These are phyloP conservation scores for Cryptoleucopteryx plumbea DNA, from an alignment of 2,113 vertebrate species.

Conservation along the genomic window DNA sequence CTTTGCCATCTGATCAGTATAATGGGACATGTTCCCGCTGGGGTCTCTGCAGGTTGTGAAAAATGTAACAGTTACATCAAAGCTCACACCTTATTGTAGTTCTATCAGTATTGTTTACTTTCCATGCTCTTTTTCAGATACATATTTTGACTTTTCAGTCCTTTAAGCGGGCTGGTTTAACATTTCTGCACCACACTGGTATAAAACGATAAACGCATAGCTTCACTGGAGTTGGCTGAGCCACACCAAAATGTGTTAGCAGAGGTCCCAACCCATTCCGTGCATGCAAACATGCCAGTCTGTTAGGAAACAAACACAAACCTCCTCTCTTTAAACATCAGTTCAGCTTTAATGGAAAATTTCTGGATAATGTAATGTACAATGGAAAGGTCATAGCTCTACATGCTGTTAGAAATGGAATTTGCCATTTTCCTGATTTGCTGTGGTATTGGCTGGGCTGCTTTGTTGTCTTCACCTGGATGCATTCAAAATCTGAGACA, in stretches of 20 bases:
- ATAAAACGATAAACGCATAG: not conserved
- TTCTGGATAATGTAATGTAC: not conserved
- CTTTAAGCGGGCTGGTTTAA: not conserved
- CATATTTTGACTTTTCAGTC: fast-evolving
- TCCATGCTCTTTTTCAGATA: not conserved
- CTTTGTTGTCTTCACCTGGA: not conserved
- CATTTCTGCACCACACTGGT: not conserved
- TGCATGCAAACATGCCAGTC: not conserved
- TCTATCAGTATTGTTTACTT: not conserved
- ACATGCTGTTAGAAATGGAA: not conserved
- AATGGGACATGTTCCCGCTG: not conserved
- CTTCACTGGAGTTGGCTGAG: not conserved
- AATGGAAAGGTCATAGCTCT: not conserved
- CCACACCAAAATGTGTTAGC: not conserved
- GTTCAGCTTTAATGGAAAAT: not conserved
- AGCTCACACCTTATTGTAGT: not conserved
- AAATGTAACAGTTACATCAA: not conserved
- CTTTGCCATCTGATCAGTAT: not conserved
- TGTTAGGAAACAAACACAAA: not conserved
- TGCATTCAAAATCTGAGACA: not conserved
- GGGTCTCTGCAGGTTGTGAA: not conserved
- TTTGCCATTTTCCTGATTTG: not conserved
- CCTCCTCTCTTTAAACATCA: not conserved
- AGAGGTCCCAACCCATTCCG: not conserved
- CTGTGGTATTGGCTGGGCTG: not conserved